Base-by-base conservation (phyloP, 2,113 vertebrate species). In the Tonatia bakeri region DNA sequence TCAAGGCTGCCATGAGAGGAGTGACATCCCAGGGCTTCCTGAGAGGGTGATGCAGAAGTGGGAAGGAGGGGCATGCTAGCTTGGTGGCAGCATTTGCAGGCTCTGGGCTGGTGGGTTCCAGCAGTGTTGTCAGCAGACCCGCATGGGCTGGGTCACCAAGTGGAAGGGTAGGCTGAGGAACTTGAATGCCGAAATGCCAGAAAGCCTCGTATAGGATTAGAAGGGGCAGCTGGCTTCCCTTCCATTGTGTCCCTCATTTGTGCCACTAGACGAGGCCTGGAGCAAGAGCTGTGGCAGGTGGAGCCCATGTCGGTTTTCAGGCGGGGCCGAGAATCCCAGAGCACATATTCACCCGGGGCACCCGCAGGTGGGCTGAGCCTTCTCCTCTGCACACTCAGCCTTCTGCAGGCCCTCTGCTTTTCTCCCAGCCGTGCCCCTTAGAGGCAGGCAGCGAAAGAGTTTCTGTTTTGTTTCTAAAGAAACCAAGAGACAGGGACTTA, bases 401-500 rank as follows among this genome's bases (percentile, higher is more conserved):
- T 87, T 95, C 77, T 95, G 72, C 72, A 94, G 92, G 96, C 72
- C 85, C 94, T 73, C 75, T 24, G 80, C 82, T 88, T 95, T 96
- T 86, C 95, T 91, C 93, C 88, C 64, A 47, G 40, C 72, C 28
- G 7, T 87, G 85, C 59, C 65, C 38, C 38, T 87, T 50, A n/a
- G 73, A 85, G 77, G 59, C 91, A 69, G 73, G 31, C 11, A 0
- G 36, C 67, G 52, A 3, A 50, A 91, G 69, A 79, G 72, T 97
- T 97, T 97, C 90, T 96, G 52, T 96, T 95, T 96, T 81, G 72
- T 72, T 94, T 91, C 93, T 93, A 96, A 90, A 96, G 95, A 96
- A 97, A 96, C 89, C 13, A 0, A 91, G 80, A 86, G 47, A 72
- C 31, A 33, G 77, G 83, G 94, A 96, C 61, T 96, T 95, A 96